Evolutionary conservation across 2,888 invertebrate genomes (phyloP), one percentile per base, ranked within the genome.

Genomic region (Xylocampa areola): DNA sequence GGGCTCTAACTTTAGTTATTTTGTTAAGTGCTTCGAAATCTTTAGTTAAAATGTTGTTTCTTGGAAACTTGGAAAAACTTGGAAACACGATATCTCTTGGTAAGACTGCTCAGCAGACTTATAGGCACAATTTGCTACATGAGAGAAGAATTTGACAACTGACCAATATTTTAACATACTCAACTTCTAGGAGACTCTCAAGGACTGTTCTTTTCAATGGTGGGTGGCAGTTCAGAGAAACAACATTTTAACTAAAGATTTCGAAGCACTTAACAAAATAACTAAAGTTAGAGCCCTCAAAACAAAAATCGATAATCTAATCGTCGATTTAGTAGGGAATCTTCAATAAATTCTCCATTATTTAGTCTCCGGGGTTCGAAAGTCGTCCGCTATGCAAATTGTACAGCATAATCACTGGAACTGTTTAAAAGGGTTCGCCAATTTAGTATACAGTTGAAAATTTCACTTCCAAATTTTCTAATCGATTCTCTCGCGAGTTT

Each of bases 391-490:
- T 81, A 89, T 89, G 89, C 85, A 89, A 90, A 90, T 89, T 79
- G 58, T 68, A 77, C 75, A 75, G 84, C 78, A 80, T 81, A 87
- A 88, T 90, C 84, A 86, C 85, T 81, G 79, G 79, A 72, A 86
- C 82, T 85, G 88, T 86, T 87, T 86, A 82, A 82, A 82, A 82
- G 84, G 85, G 84, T 81, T 82, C 75, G 72, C 80, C 86, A 88
- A 90, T 91, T 89, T 88, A 84, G 86, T 82, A 85, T 85, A 80
- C 83, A 83, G 58, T 79, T 68, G 76, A 61, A 76, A 83, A 90
- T 89, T 90, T 86, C 78, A 87, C 87, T 89, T 89, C 84, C 89
- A 90, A 89, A 90, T 89, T 87, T 45, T 35, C 48, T 52, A 69
- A 74, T 76, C 77, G 77, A 76, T 73, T 66, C 33, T 17, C 52